These are phyloP conservation scores for Halcyon chelicuti DNA, from an alignment of 2,797 vertebrate genomes.

Conservation along the genomic window DNA sequence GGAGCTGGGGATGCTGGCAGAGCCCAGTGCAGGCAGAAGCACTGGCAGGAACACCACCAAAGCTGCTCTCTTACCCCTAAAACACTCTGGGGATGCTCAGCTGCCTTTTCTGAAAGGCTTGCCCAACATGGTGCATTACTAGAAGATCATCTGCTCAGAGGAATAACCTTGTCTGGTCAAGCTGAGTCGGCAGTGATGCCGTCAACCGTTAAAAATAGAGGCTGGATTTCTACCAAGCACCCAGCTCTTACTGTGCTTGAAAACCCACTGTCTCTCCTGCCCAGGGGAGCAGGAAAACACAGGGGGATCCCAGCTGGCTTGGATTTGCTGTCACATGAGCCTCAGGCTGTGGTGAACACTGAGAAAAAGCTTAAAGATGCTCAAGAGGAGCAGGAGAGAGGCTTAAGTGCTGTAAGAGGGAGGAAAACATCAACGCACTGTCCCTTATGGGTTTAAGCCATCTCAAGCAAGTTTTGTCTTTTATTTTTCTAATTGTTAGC, in stretches of 20 bases:
- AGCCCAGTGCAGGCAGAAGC: accelerated
- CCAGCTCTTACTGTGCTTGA: background rate
- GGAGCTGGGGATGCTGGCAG: background rate
- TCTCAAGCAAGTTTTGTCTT: background rate
- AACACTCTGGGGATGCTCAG: background rate
- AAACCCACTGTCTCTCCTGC: background rate
- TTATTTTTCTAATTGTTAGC: background rate
- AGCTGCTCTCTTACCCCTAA: background rate
- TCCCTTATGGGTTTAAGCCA: background rate
- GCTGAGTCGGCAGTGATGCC: background rate
- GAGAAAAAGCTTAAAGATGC: background rate
- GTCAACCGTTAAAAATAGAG: background rate
- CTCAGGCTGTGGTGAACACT: background rate
- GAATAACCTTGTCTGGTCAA: background rate
- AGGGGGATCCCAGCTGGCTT: background rate
- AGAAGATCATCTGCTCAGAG: background rate
- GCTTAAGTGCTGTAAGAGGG: background rate
- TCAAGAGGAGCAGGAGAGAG: background rate
- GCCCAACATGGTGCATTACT: accelerated
- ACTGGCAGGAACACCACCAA: background rate
- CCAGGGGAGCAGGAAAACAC: background rate
- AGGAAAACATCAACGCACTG: background rate
- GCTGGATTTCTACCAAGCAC: background rate
- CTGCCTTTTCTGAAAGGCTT: background rate
- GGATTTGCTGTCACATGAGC: background rate